A percentile compares a stretch with the other conserved stretches of the same genome.
Conservation (phyloP, 2,888 invertebrate species). For the Temnothorax unifasciatus region DNA sequence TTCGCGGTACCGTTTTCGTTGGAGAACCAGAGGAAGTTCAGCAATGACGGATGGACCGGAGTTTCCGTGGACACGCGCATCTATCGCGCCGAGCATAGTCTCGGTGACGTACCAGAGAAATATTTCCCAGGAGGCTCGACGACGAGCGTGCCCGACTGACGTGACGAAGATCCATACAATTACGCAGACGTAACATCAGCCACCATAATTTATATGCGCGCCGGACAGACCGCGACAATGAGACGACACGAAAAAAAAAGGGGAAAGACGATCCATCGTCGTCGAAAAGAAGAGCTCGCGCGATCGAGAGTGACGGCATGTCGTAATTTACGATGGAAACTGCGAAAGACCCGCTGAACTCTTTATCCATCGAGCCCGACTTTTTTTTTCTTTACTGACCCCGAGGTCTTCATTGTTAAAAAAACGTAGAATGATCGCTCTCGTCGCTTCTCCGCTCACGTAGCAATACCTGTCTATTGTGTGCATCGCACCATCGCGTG, state of each 20-base stretch:
- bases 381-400: constrained; percentile 2
- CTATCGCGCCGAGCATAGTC: constrained; percentile 25
- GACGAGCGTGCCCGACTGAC: constrained; percentile 31
- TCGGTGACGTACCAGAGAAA: constrained; percentile 15
- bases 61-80: constrained; percentile 37
- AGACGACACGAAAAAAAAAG: constrained; percentile 46
- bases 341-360: constrained; percentile 47
- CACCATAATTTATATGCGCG: constrained; percentile 55
- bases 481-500: constrained; percentile 37
- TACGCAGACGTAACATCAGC: constrained; percentile 41
- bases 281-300: constrained; percentile 34
- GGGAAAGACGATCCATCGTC: constrained; percentile 42
- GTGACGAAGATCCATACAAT: constrained; percentile 44
- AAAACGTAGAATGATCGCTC: constrained; percentile 50
- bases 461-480: constrained; percentile 54
- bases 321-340: constrained; percentile 65
- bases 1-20: neutral
- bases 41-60: constrained; percentile 38
- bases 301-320: constrained; percentile 34
- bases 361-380: constrained; percentile 57
- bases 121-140: constrained; percentile 50
- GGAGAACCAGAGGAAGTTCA: neutral
- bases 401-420: constrained; percentile 36
- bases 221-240: constrained; percentile 73
- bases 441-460: constrained; percentile 50